These are phyloP conservation scores for Seladonia tumulorum DNA, from an alignment of 2,888 invertebrate species.

Conservation along the genomic window DNA sequence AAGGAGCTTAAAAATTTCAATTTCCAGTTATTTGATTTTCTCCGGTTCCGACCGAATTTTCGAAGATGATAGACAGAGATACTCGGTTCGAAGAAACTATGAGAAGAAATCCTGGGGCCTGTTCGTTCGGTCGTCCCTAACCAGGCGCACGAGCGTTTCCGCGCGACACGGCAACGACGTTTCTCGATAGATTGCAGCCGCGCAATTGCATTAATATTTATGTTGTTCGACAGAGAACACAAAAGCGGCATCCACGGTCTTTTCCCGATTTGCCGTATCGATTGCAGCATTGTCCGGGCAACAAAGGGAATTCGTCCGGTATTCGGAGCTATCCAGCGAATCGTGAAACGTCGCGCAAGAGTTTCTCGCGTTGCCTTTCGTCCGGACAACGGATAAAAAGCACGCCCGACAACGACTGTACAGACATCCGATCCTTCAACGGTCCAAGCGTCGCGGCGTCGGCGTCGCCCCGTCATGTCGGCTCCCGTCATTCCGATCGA, in stretches of 20 bases:
- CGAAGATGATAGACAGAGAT: not conserved
- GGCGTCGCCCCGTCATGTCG: slow-evolving; percentile 56
- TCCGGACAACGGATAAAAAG: slow-evolving; percentile 26
- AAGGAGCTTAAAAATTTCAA: not conserved
- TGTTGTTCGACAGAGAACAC: not conserved
- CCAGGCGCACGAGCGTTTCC: too few species aligned
- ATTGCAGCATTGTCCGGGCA: slow-evolving; percentile 54
- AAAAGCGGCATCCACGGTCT: slow-evolving; percentile 17
- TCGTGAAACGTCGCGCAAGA: slow-evolving; percentile 1
- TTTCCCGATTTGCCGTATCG: slow-evolving; percentile 28
- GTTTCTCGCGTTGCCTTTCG: slow-evolving; percentile 17
- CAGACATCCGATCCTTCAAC: slow-evolving; percentile 63
- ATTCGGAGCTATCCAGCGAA: not conserved
- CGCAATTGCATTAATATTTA: slow-evolving; percentile 1
- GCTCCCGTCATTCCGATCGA: slow-evolving; percentile 31
- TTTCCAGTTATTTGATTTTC: not conserved
- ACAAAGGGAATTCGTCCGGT: slow-evolving; percentile 48
- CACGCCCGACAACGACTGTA: slow-evolving; percentile 48
- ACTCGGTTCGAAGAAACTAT: not conserved
- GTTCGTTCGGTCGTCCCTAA: too few species aligned
- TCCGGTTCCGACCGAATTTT: not conserved
- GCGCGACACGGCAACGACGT: not conserved
- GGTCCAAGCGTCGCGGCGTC: not conserved
- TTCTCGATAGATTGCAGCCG: not conserved
- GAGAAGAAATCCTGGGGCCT: not conserved